phyloP scores from a whole-genome alignment of 1,140 invertebrate genomes.

The Scaptodrosophila lebanonensis region DNA sequence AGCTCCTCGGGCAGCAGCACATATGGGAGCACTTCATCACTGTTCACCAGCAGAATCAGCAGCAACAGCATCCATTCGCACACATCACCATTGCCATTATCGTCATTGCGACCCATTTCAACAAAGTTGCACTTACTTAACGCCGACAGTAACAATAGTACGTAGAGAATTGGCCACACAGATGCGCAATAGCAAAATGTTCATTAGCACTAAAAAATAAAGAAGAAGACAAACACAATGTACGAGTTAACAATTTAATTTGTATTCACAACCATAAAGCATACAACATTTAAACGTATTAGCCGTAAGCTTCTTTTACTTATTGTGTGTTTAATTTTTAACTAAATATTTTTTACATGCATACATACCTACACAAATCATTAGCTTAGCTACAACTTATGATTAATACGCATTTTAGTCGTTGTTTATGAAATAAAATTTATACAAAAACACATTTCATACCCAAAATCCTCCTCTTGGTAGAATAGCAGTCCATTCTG shows the following conservation, averaged over 20 bases:
- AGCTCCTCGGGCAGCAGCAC: not conserved
- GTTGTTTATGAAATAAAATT: constrained; percentile 62
- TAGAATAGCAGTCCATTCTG: not conserved
- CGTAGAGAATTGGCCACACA: constrained; percentile 31
- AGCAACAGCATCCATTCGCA: constrained; percentile 7
- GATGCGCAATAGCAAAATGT: constrained; percentile 57
- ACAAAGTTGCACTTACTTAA: constrained; percentile 67
- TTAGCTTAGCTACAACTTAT: constrained; percentile 61
- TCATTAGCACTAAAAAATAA: constrained; percentile 38
- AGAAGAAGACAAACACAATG: too few species aligned
- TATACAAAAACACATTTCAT: constrained; percentile 24
- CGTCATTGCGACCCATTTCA: constrained; percentile 62
- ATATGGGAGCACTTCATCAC: constrained; percentile 3
- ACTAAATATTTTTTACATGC: constrained; percentile 43
- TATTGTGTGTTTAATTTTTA: constrained; percentile 52
- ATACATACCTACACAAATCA: constrained; percentile 31
- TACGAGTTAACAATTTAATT: constrained; percentile 54
- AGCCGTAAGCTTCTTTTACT: constrained; percentile 38
- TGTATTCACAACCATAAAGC: constrained; percentile 44
- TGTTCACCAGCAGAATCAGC: constrained; percentile 13
- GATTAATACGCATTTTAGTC: constrained; percentile 66
- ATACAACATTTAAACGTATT: constrained; percentile 49
- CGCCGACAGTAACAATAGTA: constrained; percentile 30
- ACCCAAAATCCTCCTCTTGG: not conserved
- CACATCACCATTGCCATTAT: constrained; percentile 35